Percentiles rank a stretch among this genome's conserved stretches.
These are phyloP conservation scores for Periparus ater DNA, from an alignment of 2,797 vertebrate species.

Conservation along the genomic window DNA sequence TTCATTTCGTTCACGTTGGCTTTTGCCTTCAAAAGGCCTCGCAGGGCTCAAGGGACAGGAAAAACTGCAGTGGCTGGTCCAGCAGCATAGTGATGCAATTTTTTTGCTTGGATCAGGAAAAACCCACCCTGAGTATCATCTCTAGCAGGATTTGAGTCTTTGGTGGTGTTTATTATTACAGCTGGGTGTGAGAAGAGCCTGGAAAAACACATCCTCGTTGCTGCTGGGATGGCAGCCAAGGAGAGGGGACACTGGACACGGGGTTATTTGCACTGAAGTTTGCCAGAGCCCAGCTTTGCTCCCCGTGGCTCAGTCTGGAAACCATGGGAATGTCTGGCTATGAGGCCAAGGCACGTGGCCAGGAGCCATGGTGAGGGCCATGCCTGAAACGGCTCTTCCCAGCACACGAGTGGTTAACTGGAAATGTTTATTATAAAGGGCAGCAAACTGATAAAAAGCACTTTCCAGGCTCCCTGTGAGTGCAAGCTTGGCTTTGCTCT, in stretches of 20 bases:
- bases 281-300: neutral
- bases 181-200: neutral
- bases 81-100: neutral
- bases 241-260: neutral
- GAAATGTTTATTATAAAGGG: neutral
- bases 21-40: neutral
- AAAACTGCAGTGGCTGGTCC: slow-evolving; percentile 5
- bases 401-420: neutral
- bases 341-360: neutral
- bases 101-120: neutral
- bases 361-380: neutral
- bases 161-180: neutral
- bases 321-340: neutral
- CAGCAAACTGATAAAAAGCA: neutral
- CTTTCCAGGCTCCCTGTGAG: neutral
- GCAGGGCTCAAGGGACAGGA: neutral
- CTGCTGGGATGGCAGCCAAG: neutral
- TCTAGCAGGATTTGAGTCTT: neutral
- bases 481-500: neutral
- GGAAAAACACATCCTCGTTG: neutral
- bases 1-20: neutral
- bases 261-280: rapidly evolving
- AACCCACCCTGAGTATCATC: neutral
- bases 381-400: neutral
- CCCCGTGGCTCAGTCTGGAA: neutral